These are phyloP conservation scores for Cerceris ruficornis DNA, from an alignment of 2,888 invertebrate species.

Conservation along the genomic window DNA sequence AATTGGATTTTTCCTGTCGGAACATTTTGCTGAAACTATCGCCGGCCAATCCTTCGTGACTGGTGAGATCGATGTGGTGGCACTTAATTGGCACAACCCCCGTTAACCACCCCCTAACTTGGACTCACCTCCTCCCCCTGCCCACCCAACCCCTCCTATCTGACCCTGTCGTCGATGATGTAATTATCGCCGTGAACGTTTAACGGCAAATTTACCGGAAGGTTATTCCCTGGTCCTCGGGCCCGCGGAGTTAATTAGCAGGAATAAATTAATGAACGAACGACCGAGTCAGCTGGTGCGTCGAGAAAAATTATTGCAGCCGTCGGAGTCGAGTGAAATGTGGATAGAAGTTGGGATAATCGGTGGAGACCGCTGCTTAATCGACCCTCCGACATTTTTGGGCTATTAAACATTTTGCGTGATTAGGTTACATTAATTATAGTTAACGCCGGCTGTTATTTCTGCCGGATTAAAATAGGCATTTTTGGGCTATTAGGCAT, in stretches of 20 bases:
- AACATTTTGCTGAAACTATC: conserved; percentile 18
- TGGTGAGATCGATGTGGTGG: conserved; percentile 32
- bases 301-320: conserved; percentile 4
- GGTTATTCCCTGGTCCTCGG: conserved; percentile 27
- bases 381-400: too few relatives aligned
- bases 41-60: conserved; percentile 29
- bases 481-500: too few relatives aligned
- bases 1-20: conserved; percentile 49
- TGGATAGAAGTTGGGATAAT: background rate
- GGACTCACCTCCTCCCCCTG: background rate
- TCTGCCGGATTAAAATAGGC: too few relatives aligned
- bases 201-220: conserved; percentile 46
- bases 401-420: too few relatives aligned
- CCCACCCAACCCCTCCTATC: conserved; percentile 1
- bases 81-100: conserved; percentile 45
- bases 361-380: background rate
- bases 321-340: background rate
- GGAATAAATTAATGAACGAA: conserved; percentile 22
- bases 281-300: background rate
- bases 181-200: conserved; percentile 48
- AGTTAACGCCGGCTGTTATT: too few relatives aligned
- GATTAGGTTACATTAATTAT: too few relatives aligned
- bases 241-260: conserved; percentile 30
- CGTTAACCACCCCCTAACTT: background rate
- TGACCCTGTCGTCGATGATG: conserved; percentile 43